Evolutionary conservation across 2,888 invertebrate species (phyloP), one percentile per base, ranked within the genome.

Genomic region (Trypoxylon attenuatum): DNA sequence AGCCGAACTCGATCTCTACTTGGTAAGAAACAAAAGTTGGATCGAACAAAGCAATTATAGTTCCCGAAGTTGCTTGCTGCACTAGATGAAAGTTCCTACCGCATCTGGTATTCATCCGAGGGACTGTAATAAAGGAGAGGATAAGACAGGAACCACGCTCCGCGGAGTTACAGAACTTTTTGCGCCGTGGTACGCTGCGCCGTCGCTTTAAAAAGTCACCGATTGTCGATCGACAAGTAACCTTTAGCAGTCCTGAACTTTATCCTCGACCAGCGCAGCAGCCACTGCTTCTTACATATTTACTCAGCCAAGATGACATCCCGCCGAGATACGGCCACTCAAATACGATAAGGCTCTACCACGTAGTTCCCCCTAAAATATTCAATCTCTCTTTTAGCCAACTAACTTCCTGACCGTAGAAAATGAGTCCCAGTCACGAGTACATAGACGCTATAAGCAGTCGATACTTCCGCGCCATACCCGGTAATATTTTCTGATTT

Each of bases 21-120:
- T 47, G 55, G 60, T 47, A 52, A 68, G 65, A 70, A 75, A 76
- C 68, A 65, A 76, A 77, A 71, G 73, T 71, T 73, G 58, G 76
- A 73, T 73, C 69, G 75, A 75, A 75, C 73, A 77, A 77, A 77
- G 76, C 73, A 77, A 77, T 77, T 77, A 77, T 75, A 77, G 76
- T 76, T n/a, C 75, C 51, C 63, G 71, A 71, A 75, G 77, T 69
- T 61, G 69, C 64, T 66, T 33, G 56, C 56, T 42, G 68, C 61
- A 53, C 75, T 63, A 72, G 65, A 72, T 60, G 64, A 76, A 77
- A 77, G 68, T 77, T 77, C 68, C 70, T 72, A 76, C 73, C 73
- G 73, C 77, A 78, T 77, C 78, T 76, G 72, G 73, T 77, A 77
- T 77, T 77, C 77, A 78, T 76, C 76, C 73, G 69, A 70, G 66